phyloP scores from a whole-genome alignment of 2,888 invertebrate species.

The Cyclophora albipunctata region DNA sequence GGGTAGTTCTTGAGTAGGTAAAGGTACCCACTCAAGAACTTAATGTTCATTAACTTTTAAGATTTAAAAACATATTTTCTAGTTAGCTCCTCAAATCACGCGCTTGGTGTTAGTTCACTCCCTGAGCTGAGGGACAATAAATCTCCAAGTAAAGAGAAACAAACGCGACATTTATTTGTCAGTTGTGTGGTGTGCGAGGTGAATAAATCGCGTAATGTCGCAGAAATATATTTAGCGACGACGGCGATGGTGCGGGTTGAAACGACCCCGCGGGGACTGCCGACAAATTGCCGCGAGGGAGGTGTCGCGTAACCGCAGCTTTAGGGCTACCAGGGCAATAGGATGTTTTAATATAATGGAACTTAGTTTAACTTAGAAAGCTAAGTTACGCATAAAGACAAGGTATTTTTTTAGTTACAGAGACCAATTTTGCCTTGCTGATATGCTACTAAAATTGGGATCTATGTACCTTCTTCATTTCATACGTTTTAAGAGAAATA shows the following conservation, averaged over 20 bases:
- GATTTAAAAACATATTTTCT: no score
- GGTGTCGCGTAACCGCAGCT: constrained; percentile 22
- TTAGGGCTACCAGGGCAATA: constrained; percentile 15
- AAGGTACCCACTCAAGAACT: no score
- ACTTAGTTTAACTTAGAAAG: no score
- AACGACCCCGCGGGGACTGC: constrained; percentile 54
- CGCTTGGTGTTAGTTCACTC: constrained; percentile 18
- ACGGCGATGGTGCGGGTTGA: constrained; percentile 5
- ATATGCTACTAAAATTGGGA: no score
- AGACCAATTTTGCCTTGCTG: no score
- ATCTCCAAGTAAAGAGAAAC: constrained; percentile 62
- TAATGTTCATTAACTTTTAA: no score
- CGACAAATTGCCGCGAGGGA: constrained; percentile 61
- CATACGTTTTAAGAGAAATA: no score
- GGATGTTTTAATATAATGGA: no score
- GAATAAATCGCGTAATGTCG: constrained; percentile 63
- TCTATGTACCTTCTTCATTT: no score
- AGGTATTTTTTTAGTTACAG: no score
- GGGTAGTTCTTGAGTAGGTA: no score
- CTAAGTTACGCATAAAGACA: no score
- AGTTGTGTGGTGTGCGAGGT: constrained; percentile 47
- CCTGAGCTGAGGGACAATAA: constrained; percentile 26
- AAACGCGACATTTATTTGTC: constrained; percentile 73
- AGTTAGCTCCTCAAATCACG: not conserved
- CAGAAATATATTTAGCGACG: constrained; percentile 18